A percentile compares a stretch with the other conserved stretches of the same genome.
These are phyloP conservation scores for Intellagama lesueurii DNA, from an alignment of 2,797 vertebrate genomes.

Conservation along the genomic window DNA sequence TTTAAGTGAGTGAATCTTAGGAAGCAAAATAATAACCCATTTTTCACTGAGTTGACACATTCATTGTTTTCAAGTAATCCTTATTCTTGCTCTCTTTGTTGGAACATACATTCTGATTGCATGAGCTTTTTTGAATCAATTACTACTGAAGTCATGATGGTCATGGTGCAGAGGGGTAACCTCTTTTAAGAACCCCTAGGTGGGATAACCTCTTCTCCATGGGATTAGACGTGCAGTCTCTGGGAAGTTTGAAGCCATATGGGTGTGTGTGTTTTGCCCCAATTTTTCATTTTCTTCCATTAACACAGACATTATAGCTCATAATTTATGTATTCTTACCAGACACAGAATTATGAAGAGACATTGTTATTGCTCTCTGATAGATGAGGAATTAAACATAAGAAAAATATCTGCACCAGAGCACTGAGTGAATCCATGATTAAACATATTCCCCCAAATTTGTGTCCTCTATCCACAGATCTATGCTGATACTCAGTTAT, in stretches of 20 bases:
- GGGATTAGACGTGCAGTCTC: not conserved
- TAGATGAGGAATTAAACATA: not conserved
- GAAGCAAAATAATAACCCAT: conserved; percentile 67
- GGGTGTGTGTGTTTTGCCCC: not conserved
- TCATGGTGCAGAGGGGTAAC: not conserved
- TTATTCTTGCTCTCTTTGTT: not conserved
- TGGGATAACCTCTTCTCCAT: not conserved
- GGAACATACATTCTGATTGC: conserved; percentile 8
- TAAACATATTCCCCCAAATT: not conserved
- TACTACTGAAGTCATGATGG: not conserved
- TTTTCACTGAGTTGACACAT: conserved; percentile 69
- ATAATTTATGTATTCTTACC: not conserved
- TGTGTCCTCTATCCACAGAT: not conserved
- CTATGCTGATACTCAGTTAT: not conserved
- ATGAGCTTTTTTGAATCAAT: conserved; percentile 2
- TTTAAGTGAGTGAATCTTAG: conserved; percentile 69
- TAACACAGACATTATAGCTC: not conserved
- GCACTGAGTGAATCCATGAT: not conserved
- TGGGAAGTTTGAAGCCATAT: not conserved
- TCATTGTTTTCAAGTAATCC: conserved; percentile 30
- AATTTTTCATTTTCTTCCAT: not conserved
- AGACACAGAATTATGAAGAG: not conserved
- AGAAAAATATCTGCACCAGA: not conserved
- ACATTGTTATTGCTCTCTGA: not conserved
- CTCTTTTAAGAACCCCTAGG: not conserved